Base-by-base conservation (phyloP, 2,888 invertebrate species). In the Tanaodytes sp. region DNA sequence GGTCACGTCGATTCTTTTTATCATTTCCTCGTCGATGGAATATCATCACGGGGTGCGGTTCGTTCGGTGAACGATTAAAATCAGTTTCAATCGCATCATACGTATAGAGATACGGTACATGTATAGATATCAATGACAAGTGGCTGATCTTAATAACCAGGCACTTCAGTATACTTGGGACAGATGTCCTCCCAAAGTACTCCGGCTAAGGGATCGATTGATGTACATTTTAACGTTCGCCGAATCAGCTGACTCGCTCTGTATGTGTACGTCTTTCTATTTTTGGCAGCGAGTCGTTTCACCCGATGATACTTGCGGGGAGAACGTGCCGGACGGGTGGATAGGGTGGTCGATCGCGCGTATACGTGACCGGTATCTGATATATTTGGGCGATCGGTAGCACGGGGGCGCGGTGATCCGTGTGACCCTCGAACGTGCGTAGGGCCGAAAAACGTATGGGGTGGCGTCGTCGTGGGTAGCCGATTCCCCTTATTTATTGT, bases 161-260 rank as follows among this genome's bases (percentile, higher is more conserved):
- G 8, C 23, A 8, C 5, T 23, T 23, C 23, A 8, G 23, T 23
- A 23, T 4, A 23, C 23, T 23, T 23, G 4, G 8, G 19, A 42
- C n/a, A 18, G 20, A 42, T 11, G 20, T 61, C 54, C 61, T 39
- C 20, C 43, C 48, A 5, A 36, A 16, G 37, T 48, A 36, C 18
- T 40, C 48, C 16, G 15, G 33, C 12, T 36, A 30, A 11, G 27
- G 40, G 33, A 67, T 62, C 69, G 58, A 64, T 59, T 27, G 58
- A 33, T 11, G 39, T 55, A 42, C 63, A 27, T 69, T 64, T 59
- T 69, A 69, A 64, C 69, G 46, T 64, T 49, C 54, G 37, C 30
- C 42, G 33, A 63, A 68, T 68, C 68, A 68, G 68, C 68, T 68
- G 68, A 63, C 68, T 68, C 54, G 63, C 39, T 54, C 54, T 52